Evolutionary conservation across 1,140 invertebrate genomes (phyloP).

Genomic region (Musca domestica): DNA sequence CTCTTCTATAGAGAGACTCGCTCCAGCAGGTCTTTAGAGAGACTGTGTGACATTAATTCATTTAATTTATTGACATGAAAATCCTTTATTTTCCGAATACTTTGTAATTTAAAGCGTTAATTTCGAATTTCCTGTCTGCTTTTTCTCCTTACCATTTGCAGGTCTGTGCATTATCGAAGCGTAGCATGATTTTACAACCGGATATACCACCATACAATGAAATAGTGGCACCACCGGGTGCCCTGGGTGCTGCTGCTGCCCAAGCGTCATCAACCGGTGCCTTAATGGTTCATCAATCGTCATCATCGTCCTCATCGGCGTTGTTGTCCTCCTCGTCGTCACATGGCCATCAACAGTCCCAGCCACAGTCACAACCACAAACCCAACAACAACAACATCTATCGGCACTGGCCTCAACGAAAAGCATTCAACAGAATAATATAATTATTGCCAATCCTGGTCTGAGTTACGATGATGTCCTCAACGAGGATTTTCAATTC

Average conservation of each 20-base stretch:
- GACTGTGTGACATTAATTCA: neutral
- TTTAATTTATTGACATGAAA: too few species aligned
- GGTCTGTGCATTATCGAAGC: constrained; percentile 72
- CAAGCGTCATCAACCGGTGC: constrained; percentile 11
- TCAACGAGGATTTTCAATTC: constrained; percentile 82
- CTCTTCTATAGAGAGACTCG: neutral
- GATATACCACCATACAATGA: constrained; percentile 51
- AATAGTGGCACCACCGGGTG: constrained; percentile 32
- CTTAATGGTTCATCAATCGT: constrained; percentile 16
- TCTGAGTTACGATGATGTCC: constrained; percentile 76
- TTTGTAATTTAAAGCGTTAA: neutral
- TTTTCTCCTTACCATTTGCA: constrained; percentile 14
- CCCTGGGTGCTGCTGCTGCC: constrained; percentile 23
- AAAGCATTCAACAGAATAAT: constrained; percentile 47
- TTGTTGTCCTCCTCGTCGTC: neutral
- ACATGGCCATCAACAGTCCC: neutral
- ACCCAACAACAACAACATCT: neutral
- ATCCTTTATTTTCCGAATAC: too few species aligned
- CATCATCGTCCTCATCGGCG: neutral
- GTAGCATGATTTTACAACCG: constrained; percentile 55
- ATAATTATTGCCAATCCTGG: constrained; percentile 57
- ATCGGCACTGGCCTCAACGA: constrained; percentile 28
- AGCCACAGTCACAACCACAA: constrained; percentile 21
- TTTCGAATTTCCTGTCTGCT: neutral
- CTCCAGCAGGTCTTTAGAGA: neutral